Evolutionary conservation across 2,888 invertebrate genomes (phyloP), one percentile per base, ranked within the genome.

Genomic region (Platynereis dumerilii): DNA sequence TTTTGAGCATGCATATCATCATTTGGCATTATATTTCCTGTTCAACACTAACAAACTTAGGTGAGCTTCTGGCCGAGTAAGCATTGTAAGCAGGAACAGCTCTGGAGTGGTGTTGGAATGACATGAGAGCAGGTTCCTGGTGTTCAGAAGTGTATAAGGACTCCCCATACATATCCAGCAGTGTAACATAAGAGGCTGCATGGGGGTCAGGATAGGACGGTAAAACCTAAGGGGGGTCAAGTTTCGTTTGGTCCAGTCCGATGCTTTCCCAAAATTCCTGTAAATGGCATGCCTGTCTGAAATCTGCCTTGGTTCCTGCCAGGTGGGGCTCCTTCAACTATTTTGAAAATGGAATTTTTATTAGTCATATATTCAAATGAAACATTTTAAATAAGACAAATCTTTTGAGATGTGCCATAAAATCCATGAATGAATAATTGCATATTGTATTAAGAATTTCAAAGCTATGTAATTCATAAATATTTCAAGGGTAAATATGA

Each of bases 21-120:
- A n/a, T n/a, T n/a, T n/a, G n/a, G n/a, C n/a, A n/a, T n/a, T n/a
- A n/a, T n/a, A n/a, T n/a, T n/a, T n/a, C n/a, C n/a, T n/a, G n/a
- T n/a, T n/a, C n/a, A n/a, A n/a, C n/a, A 28, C n/a, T 27, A 17
- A 27, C 27, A 45, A 73, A 72, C 69, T 64, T 57, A 7, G 70
- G 72, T 58, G 68, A 70, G 22, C 78, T 78, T 2, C 75, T 70
- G 1, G 77, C 72, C 0, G 81, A 80, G 67, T 75, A 81, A 20
- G 80, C 79, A 60, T 79, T 79, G 67, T 77, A 81, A 3, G 78
- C 77, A 10, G 77, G 78, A 2, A 80, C 75, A 7, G 76, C 77
- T 56, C 75, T 73, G 20, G 74, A 68, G 26, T 77, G 73, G 60
- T 78, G 74, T 64, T 78, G 75, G 29, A 75, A 74, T 12, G 75